Base-by-base conservation (phyloP, 1,140 invertebrate species). In the Drosophila lacertosa region DNA sequence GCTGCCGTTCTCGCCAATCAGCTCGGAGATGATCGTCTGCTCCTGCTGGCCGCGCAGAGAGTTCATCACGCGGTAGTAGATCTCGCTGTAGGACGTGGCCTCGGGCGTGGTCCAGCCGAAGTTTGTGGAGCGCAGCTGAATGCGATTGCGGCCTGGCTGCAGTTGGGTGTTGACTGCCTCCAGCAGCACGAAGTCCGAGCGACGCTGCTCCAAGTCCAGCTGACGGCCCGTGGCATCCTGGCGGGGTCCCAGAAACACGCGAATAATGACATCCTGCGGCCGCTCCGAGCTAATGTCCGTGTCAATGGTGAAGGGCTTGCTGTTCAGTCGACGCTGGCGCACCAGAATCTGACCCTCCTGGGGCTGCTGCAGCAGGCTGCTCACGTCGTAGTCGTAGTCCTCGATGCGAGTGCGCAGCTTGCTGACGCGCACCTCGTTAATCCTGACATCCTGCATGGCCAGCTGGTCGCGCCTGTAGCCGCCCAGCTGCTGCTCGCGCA, bases 111-210 rank as follows among this genome's bases (percentile, higher is more conserved):
- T 94, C 72, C 92, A 92, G 54, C 92, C 92, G 65, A 94, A 94
- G 24, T 96, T 93, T 1, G 92, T 92, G 1, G 95, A 96, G 44
- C 93, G 92, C 20, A 95, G 93, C 29, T 92, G 91, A 42, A 96
- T 93, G 39, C 93, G 91, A 84, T 95, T 96, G 64, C 94, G 92
- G 40, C 95, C 95, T 22, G 93, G 79, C 11, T 91, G 89, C 39
- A 96, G 88, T 57, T 94, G 92, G 65, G 93, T 92, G 29, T 93
- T 80, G 90, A 95, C 95, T 80, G 93, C 94, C 68, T 96, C 95
- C 20, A 96, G 84, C 74, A 95, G 93, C 44, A 95, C 93, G 79
- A 95, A 95, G 69, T 93, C 92, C 3, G 92, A 91, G 54, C 94
- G 93, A 63, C 93, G 93, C 57, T 94, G 90, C 69, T 94, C 93